These are phyloP conservation scores for Tethya wilhelma DNA, from an alignment of 37 sponge, comb jelly and placozoan species.

Conservation along the genomic window DNA sequence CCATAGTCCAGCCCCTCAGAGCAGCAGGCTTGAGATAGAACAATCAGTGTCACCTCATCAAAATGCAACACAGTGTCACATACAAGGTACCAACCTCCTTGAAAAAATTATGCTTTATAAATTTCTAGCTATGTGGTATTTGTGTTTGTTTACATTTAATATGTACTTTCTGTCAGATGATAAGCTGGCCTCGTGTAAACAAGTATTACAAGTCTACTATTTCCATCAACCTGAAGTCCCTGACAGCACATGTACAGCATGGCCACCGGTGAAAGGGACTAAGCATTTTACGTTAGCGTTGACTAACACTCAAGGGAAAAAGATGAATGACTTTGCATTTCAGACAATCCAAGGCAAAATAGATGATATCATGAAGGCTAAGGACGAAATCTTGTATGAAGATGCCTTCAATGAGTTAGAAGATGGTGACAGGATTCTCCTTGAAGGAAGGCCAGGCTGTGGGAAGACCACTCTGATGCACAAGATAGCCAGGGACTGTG, in stretches of 20 bases:
- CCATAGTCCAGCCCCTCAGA: too few species aligned
- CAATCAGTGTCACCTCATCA: too few species aligned
- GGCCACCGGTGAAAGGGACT: background rate
- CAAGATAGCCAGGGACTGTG: conserved; percentile 22
- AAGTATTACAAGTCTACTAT: too few species aligned
- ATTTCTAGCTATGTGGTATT: too few species aligned
- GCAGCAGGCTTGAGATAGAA: too few species aligned
- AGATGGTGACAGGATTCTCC: background rate
- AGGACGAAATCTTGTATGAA: background rate
- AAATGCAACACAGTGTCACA: too few species aligned
- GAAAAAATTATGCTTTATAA: too few species aligned
- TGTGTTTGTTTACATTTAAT: too few species aligned
- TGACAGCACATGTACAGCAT: background rate
- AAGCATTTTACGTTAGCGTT: background rate
- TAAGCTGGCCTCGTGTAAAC: too few species aligned
- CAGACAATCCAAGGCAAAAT: background rate
- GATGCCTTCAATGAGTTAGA: background rate
- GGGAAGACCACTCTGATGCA: conserved; percentile 37
- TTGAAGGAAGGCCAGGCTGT: conserved; percentile 31
- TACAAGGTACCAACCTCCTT: too few species aligned
- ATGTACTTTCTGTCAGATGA: too few species aligned
- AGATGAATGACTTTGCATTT: background rate
- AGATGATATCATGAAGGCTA: conserved; percentile 1
- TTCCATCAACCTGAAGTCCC: background rate
- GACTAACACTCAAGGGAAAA: background rate